Conservation (phyloP, 2,797 vertebrate genomes). For the Lacerta bilineata region DNA sequence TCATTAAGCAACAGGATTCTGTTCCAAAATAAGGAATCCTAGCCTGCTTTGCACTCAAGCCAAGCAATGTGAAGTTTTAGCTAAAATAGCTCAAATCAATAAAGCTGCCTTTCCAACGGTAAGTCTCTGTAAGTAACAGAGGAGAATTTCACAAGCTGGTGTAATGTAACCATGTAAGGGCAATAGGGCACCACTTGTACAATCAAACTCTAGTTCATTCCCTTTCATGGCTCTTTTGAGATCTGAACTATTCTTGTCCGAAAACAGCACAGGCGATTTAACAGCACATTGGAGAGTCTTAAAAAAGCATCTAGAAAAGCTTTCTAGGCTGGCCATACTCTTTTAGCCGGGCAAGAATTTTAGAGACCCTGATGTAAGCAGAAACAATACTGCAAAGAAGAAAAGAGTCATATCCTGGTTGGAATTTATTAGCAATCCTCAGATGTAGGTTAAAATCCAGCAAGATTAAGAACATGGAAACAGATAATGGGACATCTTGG, state of each 20-base stretch:
- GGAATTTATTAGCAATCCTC: not conserved
- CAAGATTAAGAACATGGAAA: not conserved
- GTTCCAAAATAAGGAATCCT: not conserved
- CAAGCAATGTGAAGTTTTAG: not conserved
- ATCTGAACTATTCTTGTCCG: constrained; percentile 73
- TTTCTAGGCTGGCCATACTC: not conserved
- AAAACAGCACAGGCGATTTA: constrained; percentile 65
- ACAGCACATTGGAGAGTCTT: constrained; percentile 49
- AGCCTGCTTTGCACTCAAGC: not conserved
- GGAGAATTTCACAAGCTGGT: constrained; percentile 74
- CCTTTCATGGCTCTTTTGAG: constrained; percentile 76
- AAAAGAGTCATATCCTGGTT: too few relatives aligned
- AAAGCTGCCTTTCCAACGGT: constrained; percentile 67
- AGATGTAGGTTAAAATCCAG: not conserved
- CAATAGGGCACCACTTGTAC: constrained; percentile 68
- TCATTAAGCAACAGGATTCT: not conserved
- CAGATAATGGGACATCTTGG: not conserved
- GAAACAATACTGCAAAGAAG: too few relatives aligned
- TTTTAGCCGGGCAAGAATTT: not conserved
- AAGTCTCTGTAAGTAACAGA: constrained; percentile 65
- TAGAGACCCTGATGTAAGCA: not conserved
- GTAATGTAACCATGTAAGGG: constrained; percentile 79
- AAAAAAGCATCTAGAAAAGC: constrained; percentile 59
- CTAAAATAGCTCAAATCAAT: constrained; percentile 63
- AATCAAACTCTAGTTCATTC: constrained; percentile 69